These are phyloP conservation scores for Catharus minimus DNA, from an alignment of 2,113 vertebrate species.

Conservation along the genomic window DNA sequence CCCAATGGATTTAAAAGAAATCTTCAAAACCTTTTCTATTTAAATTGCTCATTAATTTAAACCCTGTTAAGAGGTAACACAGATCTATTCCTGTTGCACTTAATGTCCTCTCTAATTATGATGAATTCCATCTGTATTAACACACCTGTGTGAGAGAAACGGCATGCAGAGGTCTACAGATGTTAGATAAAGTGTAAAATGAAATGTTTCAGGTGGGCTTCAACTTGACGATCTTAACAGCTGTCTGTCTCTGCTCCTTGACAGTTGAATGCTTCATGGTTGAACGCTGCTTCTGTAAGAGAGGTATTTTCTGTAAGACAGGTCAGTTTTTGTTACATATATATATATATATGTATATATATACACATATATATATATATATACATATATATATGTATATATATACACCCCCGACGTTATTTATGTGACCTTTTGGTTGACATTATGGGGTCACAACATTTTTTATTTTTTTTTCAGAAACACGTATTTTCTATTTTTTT, in stretches of 20 bases:
- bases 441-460: accelerated
- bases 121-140: constrained; percentile 6
- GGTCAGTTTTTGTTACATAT: not conserved
- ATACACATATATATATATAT: not conserved
- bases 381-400: not conserved
- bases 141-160: not conserved
- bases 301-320: not conserved
- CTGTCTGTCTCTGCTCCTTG: not conserved
- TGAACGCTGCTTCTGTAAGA: not conserved
- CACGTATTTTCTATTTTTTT: not conserved
- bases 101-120: not conserved
- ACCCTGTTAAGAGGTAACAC: not conserved
- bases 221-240: not conserved
- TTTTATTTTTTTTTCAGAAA: not conserved
- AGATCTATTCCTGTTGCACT: not conserved
- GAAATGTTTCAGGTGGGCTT: not conserved
- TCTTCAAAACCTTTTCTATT: not conserved
- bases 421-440: not conserved
- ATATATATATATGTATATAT: not conserved
- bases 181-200: not conserved
- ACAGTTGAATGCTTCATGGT: accelerated
- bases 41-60: constrained; percentile 19
- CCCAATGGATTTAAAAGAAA: not conserved
- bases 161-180: not conserved
- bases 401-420: not conserved